These are phyloP conservation scores for Musca vetustissima DNA, from an alignment of 1,140 invertebrate genomes.

Conservation along the genomic window DNA sequence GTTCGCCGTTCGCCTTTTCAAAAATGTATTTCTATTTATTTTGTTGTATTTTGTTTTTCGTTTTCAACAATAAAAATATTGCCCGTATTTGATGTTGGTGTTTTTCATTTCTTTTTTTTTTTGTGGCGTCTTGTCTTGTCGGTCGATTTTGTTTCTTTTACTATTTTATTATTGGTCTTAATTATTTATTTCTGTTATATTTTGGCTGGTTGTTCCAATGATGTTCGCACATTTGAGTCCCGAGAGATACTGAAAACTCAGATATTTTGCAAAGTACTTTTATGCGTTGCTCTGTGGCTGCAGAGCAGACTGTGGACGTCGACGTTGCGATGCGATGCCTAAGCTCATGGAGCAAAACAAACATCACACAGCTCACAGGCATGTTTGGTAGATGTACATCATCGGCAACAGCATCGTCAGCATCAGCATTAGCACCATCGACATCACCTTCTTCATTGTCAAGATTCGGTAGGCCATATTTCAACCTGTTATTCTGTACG, in stretches of 20 bases:
- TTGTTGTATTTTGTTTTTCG: neutral
- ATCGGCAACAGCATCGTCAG: neutral
- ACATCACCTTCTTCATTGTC: neutral
- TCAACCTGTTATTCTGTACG: no score
- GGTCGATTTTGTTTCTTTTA: slow-evolving; percentile 3
- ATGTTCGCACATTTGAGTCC: slow-evolving; percentile 26
- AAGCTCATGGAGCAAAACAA: slow-evolving; percentile 9
- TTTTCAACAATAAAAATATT: neutral
- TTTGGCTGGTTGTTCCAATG: neutral
- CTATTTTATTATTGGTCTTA: slow-evolving; percentile 12
- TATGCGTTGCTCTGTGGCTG: slow-evolving; percentile 22
- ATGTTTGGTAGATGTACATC: neutral
- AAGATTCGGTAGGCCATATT: no score
- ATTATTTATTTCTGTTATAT: slow-evolving; percentile 9
- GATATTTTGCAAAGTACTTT: slow-evolving; percentile 26
- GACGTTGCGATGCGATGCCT: no score
- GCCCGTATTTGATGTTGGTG: neutral
- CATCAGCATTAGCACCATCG: neutral
- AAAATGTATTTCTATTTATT: neutral
- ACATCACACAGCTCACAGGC: neutral
- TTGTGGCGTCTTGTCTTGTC: slow-evolving; percentile 3
- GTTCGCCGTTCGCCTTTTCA: neutral
- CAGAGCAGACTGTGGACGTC: no score
- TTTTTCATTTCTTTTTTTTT: no score
- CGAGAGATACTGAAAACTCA: slow-evolving; percentile 27